Evolutionary conservation across 2,797 vertebrate genomes (phyloP), one percentile per base, ranked within the genome.

Genomic region (Peromyscus attwateri): DNA sequence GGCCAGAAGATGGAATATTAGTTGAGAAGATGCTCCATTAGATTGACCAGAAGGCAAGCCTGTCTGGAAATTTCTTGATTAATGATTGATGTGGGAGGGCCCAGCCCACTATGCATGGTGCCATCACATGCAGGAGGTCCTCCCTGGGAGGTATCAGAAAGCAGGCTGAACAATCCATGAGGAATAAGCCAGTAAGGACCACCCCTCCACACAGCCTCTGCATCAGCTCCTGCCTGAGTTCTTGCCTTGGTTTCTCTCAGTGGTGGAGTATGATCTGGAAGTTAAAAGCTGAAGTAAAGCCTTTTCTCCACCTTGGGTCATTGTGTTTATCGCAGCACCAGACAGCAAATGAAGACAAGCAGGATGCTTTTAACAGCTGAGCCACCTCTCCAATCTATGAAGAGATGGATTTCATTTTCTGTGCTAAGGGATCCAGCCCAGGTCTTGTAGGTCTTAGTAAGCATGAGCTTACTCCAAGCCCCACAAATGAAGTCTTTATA

Each of bases 401-500:
- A 19, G n/a, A 57, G 49, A 52, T 21, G n/a, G 68, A 29, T 52
- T 37, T 64, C 25, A 2, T 90, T 90, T 84, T 34, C 73, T 23
- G 1, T 11, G 55, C 27, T n/a, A 52, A 17, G 13, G 27, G n/a
- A 80, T 55, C 12, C 40, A 91, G 34, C n/a, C 40, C 43, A 91
- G 40, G 64, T 34, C 64, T n/a, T 34, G 6, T 31, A 37, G 46
- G 52, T 73, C 23, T 49, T 62, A 64, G 77, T n/a, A 40, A 83
- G 19, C 34, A 6, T 43, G 31, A 46, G 27, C 49, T 49, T 10
- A 60, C 49, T 29, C 31, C 60, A 34, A 75, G 27, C 5, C 31
- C 16, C 40, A 49, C n/a, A 89, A 80, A 94, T 9, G 21, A 80
- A 81, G 8, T 95, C 76, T 77, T 93, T 89, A 77, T 87, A 80